phyloP scores from a whole-genome alignment of 1,140 invertebrate genomes.

The Neodiprion pinetum region DNA sequence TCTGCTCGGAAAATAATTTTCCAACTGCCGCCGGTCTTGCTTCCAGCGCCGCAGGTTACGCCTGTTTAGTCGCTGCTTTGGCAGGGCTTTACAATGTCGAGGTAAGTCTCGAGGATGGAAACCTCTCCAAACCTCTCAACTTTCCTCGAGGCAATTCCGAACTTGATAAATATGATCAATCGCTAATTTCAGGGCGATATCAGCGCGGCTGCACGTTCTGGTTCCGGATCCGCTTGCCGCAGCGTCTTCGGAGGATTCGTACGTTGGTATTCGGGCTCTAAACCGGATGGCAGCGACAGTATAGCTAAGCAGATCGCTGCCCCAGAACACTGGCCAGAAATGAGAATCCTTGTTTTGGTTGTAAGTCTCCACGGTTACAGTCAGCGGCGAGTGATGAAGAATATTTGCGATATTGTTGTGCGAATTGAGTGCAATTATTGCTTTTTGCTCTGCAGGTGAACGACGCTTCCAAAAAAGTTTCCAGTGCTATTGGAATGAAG shows the following conservation, averaged over 20 bases:
- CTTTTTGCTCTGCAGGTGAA: constrained; percentile 67
- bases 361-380: constrained; percentile 58
- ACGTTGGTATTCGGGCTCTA: constrained; percentile 79
- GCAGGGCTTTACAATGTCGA: constrained; percentile 79
- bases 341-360: constrained; percentile 90
- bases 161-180: not conserved
- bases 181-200: constrained; percentile 68
- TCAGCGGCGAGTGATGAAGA: not conserved
- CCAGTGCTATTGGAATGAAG: constrained; percentile 94
- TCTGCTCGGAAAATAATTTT: constrained; percentile 97
- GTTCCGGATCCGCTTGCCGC: constrained; percentile 96
- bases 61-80: constrained; percentile 80
- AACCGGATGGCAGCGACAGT: constrained; percentile 81
- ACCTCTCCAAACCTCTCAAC: not conserved
- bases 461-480: constrained; percentile 84
- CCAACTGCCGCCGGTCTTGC: constrained; percentile 98
- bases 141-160: not conserved
- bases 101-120: constrained; percentile 33
- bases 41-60: constrained; percentile 97
- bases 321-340: constrained; percentile 86
- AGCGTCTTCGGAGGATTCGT: constrained; percentile 96
- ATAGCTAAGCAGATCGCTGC: constrained; percentile 78
- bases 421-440: not conserved
- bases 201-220: constrained; percentile 83
- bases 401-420: constrained; percentile 4